Evolutionary conservation across 2,113 vertebrate species (phyloP).

Genomic region (Cebus imitator): DNA sequence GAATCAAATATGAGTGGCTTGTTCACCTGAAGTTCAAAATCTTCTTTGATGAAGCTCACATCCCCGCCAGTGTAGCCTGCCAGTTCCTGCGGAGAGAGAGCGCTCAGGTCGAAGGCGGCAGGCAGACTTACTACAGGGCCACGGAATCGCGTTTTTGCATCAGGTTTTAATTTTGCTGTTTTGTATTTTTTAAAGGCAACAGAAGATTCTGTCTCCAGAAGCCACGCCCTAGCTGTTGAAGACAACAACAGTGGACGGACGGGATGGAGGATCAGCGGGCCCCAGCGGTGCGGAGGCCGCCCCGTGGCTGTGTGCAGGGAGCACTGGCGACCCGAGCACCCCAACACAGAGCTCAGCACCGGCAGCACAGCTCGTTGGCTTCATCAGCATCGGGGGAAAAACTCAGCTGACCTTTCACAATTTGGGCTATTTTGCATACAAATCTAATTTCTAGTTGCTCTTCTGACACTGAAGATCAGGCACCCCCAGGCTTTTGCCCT

Average conservation of each 20-base stretch:
- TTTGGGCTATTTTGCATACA: fast-evolving
- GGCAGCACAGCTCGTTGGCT: fast-evolving
- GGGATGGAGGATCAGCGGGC: fast-evolving
- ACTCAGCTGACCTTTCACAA: fast-evolving
- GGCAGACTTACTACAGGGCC: fast-evolving
- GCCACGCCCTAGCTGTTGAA: fast-evolving
- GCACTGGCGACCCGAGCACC: fast-evolving
- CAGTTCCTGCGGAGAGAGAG: constrained; percentile 87
- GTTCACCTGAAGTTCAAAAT: constrained; percentile 95
- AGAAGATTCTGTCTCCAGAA: neutral
- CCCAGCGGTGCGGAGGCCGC: too few species aligned
- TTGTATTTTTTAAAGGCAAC: neutral
- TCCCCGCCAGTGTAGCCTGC: constrained; percentile 96
- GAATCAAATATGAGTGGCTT: constrained; percentile 90
- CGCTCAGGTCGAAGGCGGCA: neutral
- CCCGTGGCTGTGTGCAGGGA: too few species aligned
- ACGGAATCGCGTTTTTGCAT: fast-evolving
- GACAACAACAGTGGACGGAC: fast-evolving
- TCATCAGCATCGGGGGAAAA: neutral
- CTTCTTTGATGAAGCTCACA: constrained; percentile 95
- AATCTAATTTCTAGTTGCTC: fast-evolving
- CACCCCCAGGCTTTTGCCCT: neutral
- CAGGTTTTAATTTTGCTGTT: fast-evolving
- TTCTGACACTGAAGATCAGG: neutral
- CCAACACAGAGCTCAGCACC: fast-evolving